These are phyloP conservation scores for Diadumene lineata DNA, from an alignment of 92 coral and sea anemone genomes.

Conservation along the genomic window DNA sequence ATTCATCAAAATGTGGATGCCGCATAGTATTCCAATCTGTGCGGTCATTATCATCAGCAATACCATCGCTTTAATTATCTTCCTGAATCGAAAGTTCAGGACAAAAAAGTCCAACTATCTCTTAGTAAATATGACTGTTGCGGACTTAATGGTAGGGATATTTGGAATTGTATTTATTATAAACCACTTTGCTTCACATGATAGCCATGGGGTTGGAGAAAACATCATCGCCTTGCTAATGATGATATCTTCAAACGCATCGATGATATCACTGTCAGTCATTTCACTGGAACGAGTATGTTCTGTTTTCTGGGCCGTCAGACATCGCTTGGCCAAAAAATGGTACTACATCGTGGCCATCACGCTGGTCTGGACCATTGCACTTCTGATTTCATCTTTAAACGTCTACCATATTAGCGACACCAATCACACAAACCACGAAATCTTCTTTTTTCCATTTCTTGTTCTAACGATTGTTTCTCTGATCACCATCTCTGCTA, in stretches of 20 bases:
- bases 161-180: background rate
- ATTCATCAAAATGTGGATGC: constrained; percentile 2
- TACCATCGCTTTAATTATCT: background rate
- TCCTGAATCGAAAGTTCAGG: background rate
- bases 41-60: background rate
- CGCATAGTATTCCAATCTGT: background rate
- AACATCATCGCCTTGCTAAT: background rate
- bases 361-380: background rate
- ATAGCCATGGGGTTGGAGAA: background rate
- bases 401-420: background rate
- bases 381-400: background rate
- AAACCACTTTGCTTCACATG: background rate
- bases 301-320: constrained; percentile 1
- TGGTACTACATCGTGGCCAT: background rate
- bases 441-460: background rate
- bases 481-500: background rate
- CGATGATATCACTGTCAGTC: constrained; percentile 3
- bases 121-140: background rate
- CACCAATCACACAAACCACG: background rate
- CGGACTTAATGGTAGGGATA: constrained; percentile 10
- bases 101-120: background rate
- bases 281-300: background rate
- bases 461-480: background rate
- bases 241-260: background rate
- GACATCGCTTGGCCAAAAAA: constrained; percentile 3